These are phyloP conservation scores for Calycopis cecrops DNA, from an alignment of 1,140 invertebrate genomes.

Conservation along the genomic window DNA sequence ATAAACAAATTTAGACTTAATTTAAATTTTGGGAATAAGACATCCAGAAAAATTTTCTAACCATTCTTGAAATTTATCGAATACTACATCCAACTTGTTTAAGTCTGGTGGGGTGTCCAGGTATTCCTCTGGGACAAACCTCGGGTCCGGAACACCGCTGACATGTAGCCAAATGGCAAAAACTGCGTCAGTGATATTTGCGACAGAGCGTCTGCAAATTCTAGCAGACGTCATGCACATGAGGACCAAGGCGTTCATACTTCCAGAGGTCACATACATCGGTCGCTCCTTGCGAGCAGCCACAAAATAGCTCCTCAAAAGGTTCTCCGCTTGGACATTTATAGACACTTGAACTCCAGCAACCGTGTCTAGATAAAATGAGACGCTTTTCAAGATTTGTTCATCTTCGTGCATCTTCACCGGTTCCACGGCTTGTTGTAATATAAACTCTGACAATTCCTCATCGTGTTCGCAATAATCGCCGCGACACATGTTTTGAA, in stretches of 20 bases:
- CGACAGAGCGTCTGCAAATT: conserved; percentile 45
- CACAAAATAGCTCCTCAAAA: conserved; percentile 55
- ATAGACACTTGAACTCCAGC: conserved; percentile 44
- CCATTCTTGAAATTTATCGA: conserved; percentile 51
- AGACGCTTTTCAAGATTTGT: conserved; percentile 42
- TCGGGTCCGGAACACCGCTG: conserved; percentile 46
- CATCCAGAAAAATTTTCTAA: conserved; percentile 49
- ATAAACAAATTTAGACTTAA: no score
- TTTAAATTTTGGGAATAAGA: conserved; percentile 14
- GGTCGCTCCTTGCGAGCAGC: conserved; percentile 48
- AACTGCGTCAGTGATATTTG: conserved; percentile 52
- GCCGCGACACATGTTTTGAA: conserved; percentile 48
- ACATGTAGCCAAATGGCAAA: conserved; percentile 64
- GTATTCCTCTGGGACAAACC: conserved; percentile 55
- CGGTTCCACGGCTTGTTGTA: conserved; percentile 38
- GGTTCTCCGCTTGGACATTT: conserved; percentile 32
- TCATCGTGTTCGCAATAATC: conserved; percentile 48
- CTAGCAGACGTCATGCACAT: conserved; percentile 47
- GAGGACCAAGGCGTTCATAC: conserved; percentile 43
- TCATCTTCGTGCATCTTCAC: conserved; percentile 33
- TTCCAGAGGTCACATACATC: conserved; percentile 39
- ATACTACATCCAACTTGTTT: conserved; percentile 40
- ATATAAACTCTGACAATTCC: conserved; percentile 42
- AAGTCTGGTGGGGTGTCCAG: conserved; percentile 48
- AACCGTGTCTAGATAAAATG: conserved; percentile 44